Evolutionary conservation across 2,113 vertebrate genomes (phyloP).

Genomic region (Sinocyclocheilus anshuiensis): DNA sequence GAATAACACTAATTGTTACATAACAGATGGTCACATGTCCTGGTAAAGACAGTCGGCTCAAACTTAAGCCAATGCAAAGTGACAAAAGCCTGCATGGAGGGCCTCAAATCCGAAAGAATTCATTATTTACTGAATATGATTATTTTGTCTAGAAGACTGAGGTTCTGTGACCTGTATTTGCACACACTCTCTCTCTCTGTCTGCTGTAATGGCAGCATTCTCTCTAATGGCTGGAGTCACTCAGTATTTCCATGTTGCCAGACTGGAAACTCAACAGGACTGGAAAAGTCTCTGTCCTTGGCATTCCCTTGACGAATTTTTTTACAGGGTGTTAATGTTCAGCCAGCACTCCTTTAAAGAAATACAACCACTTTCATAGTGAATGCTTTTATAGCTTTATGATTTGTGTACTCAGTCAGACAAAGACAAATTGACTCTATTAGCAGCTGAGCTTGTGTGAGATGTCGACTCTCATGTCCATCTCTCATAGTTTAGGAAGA

Average conservation of each 20-base stretch:
- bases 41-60: not conserved
- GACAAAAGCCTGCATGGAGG: not conserved
- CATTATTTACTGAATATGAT: not conserved
- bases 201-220: conserved; percentile 5
- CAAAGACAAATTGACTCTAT: not conserved
- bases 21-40: not conserved
- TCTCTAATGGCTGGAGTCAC: not conserved
- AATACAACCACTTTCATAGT: not conserved
- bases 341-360: not conserved
- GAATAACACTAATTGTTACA: conserved; percentile 6
- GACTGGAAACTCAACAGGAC: conserved; percentile 15
- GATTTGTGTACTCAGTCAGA: conserved; percentile 10
- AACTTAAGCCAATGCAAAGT: not conserved
- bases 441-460: not conserved
- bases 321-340: not conserved
- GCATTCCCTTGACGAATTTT: not conserved
- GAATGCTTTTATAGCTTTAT: conserved; percentile 10
- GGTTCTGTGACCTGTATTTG: not conserved
- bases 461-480: not conserved
- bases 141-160: not conserved
- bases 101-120: not conserved
- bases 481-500: not conserved
- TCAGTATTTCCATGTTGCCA: conserved; percentile 18
- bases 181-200: not conserved
- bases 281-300: conserved; percentile 18